Conservation (phyloP, 2,888 invertebrate genomes). For the Brachynemurus nebulosus region DNA sequence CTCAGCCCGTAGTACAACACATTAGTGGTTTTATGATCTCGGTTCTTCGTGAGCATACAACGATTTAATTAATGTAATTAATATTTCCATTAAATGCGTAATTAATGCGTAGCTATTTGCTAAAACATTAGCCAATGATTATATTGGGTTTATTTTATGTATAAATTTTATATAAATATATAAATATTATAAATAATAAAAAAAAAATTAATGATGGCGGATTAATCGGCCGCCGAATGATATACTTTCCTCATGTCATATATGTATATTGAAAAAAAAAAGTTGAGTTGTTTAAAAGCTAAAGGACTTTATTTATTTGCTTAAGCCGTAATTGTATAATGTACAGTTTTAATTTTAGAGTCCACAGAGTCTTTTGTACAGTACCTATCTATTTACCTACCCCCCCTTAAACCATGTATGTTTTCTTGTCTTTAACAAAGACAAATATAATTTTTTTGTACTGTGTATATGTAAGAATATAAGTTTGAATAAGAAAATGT, state of each 20-base stretch:
- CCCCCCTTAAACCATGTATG: slow-evolving; percentile 13
- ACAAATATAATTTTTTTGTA: slow-evolving; percentile 56
- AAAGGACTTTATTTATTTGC: slow-evolving; percentile 32
- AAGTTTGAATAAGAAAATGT: slow-evolving; percentile 50
- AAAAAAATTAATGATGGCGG: neutral
- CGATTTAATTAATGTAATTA: slow-evolving; percentile 21
- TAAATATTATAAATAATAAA: slow-evolving; percentile 13
- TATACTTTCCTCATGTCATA: slow-evolving; percentile 23
- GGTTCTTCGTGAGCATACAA: slow-evolving; percentile 27
- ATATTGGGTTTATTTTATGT: slow-evolving; percentile 9
- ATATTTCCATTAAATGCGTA: slow-evolving; percentile 1
- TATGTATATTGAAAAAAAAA: slow-evolving; percentile 28
- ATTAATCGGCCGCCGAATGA: no score
- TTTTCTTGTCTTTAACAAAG: slow-evolving; percentile 26
- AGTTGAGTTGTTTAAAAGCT: slow-evolving; percentile 24
- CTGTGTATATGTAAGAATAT: slow-evolving; percentile 75
- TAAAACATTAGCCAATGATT: no score
- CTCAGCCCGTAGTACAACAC: slow-evolving; percentile 8
- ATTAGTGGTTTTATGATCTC: slow-evolving; percentile 27
- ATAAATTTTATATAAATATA: slow-evolving; percentile 8
- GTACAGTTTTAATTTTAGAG: slow-evolving; percentile 28
- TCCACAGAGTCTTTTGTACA: slow-evolving; percentile 32
- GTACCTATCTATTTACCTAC: slow-evolving; percentile 17
- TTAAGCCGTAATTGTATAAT: slow-evolving; percentile 29
- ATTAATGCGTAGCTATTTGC: no score